Percentiles rank a stretch among this genome's conserved stretches.
phyloP scores from a whole-genome alignment of 2,888 invertebrate species.

The Sminthurinus aureus region DNA sequence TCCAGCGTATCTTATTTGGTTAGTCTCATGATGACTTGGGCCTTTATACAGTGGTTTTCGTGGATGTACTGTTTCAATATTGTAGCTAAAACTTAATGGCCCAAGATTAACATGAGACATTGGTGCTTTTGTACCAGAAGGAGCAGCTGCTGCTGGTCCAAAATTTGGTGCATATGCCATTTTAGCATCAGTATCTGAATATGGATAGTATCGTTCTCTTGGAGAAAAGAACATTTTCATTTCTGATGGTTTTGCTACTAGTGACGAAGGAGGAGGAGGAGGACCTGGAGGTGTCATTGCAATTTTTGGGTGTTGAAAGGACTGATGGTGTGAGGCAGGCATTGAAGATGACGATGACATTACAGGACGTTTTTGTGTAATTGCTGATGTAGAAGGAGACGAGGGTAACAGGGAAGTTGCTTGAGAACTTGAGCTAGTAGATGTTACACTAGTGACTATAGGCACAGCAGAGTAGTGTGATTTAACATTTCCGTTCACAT shows the following conservation, averaged over 20 bases:
- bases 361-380: background rate
- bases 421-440: background rate
- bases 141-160: slow-evolving; percentile 23
- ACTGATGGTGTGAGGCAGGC: background rate
- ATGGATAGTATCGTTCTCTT: slow-evolving; percentile 41
- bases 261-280: slow-evolving; percentile 1
- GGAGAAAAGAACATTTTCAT: slow-evolving; percentile 52
- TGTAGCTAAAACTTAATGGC: slow-evolving; percentile 10
- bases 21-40: slow-evolving; percentile 19
- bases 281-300: slow-evolving; percentile 31
- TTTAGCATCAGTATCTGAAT: slow-evolving; percentile 22
- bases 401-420: background rate
- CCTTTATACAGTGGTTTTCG: slow-evolving; percentile 9
- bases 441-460: too few species aligned
- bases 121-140: background rate
- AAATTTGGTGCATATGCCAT: slow-evolving; percentile 51
- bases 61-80: slow-evolving; percentile 3
- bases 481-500: background rate
- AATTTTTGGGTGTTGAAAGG: slow-evolving; percentile 20
- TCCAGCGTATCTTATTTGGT: slow-evolving; percentile 42
- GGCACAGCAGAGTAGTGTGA: background rate
- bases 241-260: slow-evolving; percentile 41
- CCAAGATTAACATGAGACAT: background rate
- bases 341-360: background rate
- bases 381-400: background rate